Conservation (phyloP, 1,140 invertebrate genomes). For the Cylas formicarius region DNA sequence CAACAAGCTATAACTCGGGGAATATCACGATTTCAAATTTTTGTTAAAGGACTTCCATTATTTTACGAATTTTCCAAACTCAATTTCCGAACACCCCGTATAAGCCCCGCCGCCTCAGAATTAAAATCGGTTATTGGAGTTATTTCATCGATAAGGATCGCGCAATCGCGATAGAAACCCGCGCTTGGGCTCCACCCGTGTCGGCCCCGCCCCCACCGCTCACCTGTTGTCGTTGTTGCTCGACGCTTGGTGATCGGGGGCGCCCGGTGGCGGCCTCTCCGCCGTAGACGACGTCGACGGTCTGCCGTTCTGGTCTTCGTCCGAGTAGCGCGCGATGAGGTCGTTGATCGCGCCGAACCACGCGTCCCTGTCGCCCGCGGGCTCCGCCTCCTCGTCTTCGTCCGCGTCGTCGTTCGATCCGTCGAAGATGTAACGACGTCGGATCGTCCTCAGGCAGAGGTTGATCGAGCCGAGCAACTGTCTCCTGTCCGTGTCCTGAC, state of each 20-base stretch:
- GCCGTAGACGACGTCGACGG: slow-evolving; percentile 18
- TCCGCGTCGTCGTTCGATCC: slow-evolving; percentile 1
- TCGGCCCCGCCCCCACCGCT: too few species aligned
- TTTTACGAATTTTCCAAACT: too few species aligned
- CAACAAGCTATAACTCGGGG: too few species aligned
- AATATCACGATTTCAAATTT: too few species aligned
- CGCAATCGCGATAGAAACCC: too few species aligned
- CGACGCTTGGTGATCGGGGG: slow-evolving; percentile 12
- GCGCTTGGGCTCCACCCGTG: too few species aligned
- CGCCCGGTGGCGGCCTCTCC: slow-evolving; percentile 1
- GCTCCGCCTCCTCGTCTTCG: too few species aligned
- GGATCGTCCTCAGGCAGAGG: slow-evolving; percentile 22
- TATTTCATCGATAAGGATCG: too few species aligned
- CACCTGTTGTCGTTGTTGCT: slow-evolving; percentile 27
- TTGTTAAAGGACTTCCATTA: too few species aligned
- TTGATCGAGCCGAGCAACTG: slow-evolving; percentile 26
- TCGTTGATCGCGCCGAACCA: slow-evolving; percentile 17
- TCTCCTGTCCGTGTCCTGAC: slow-evolving; percentile 27
- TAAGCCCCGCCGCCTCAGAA: too few species aligned
- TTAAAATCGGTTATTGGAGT: too few species aligned
- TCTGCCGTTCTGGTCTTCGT: slow-evolving; percentile 11
- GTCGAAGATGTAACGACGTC: neutral
- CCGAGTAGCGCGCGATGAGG: slow-evolving; percentile 19
- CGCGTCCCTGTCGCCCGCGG: slow-evolving; percentile 5
- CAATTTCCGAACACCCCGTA: too few species aligned